Base-by-base conservation (phyloP, 2,113 vertebrate genomes). In the Saccopteryx bilineata region DNA sequence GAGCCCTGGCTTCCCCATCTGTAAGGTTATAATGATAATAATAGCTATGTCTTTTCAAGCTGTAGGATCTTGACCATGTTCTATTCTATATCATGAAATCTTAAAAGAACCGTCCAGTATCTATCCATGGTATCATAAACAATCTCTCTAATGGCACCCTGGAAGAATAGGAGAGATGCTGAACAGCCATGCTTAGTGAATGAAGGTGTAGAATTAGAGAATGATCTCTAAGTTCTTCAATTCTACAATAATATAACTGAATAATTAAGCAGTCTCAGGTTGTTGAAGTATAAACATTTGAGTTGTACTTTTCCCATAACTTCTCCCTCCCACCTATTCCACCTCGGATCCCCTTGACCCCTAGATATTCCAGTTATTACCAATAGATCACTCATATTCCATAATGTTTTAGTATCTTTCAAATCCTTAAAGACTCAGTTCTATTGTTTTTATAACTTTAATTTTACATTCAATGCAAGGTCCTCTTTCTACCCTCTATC, bases 381-480 rank as follows among this genome's bases (percentile, higher is more conserved):
- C 48, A 69, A 79, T 6, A 52, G 50, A 31, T 86, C 63, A 23
- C 31, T 83, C 58, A 87, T 52, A 90, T 69, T 69, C 58, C 66
- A 83, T 63, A 54, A 72, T 7, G 54, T 63, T 71, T 69, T n/a
- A 31, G 10, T 82, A 17, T 92, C 15, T 83, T 63, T 66, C 54
- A 84, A 85, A 61, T 21, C 28, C 68, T 71, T 74, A 92, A 96
- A 90, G 60, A 68, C 8, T 94, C 24, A 82, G 19, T 31, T 48
- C 9, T 85, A 13, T 21, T 95, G 66, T 91, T 76, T 56, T 94
- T 92, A 48, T 74, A 94, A 85, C 9, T 79, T 93, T 28, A 78
- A 17, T 65, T 13, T 66, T 21, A 24, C 23, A 24, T 58, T 79
- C n/a, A 39, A 24, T 39, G 81, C 39, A 69, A 88, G 24, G 52